Evolutionary conservation across 2,888 invertebrate species (phyloP).

Genomic region (Drosophila tanythrix): DNA sequence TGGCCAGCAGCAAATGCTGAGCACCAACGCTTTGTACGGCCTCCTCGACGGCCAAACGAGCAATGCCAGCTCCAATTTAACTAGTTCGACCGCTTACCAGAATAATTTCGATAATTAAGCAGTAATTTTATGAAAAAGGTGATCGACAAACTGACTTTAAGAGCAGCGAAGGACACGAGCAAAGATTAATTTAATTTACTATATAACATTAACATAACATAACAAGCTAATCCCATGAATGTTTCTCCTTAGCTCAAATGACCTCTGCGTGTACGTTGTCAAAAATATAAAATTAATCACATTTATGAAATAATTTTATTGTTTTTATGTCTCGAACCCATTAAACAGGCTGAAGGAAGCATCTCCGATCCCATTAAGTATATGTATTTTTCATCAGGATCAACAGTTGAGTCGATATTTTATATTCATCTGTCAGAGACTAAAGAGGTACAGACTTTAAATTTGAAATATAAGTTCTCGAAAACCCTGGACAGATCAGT

Average conservation of each 20-base stretch:
- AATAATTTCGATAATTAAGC: slow-evolving; percentile 32
- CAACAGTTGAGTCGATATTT: no score
- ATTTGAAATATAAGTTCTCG: no score
- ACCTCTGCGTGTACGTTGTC: not conserved
- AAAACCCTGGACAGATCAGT: no score
- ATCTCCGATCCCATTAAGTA: not conserved
- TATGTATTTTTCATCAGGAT: no score
- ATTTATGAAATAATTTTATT: not conserved
- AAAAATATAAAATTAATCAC: not conserved
- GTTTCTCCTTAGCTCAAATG: not conserved
- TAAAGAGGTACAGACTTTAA: no score
- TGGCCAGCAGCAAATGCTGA: slow-evolving; percentile 47
- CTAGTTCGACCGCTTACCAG: slow-evolving; percentile 46
- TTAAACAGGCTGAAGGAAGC: not conserved
- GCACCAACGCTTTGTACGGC: slow-evolving; percentile 52
- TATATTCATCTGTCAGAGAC: no score
- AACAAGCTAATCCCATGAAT: not conserved
- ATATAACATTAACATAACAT: not conserved
- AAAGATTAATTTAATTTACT: not conserved
- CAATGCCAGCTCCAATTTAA: slow-evolving; percentile 42
- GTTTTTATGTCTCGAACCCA: not conserved
- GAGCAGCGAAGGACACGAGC: not conserved
- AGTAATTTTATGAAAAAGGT: not conserved
- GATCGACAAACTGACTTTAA: not conserved
- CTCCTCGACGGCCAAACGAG: slow-evolving; percentile 59